These are phyloP conservation scores for Diadophis punctatus DNA, from an alignment of 2,113 vertebrate genomes.

Conservation along the genomic window DNA sequence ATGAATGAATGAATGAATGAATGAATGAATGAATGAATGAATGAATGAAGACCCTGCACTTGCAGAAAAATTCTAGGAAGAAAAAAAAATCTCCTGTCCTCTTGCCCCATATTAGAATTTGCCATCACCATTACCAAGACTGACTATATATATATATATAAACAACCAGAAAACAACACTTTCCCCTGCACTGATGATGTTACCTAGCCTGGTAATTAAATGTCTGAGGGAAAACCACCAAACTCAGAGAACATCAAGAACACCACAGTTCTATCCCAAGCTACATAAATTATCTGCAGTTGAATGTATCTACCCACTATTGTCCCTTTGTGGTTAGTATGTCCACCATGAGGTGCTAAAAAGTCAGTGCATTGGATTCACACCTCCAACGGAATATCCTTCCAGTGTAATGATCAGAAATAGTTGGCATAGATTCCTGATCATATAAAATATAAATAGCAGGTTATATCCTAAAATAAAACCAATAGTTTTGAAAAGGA, in stretches of 20 bases:
- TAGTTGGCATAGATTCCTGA: not conserved
- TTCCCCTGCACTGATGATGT: not conserved
- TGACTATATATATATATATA: not conserved
- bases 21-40: not conserved
- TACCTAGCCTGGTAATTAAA: not conserved
- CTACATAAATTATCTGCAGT: not conserved
- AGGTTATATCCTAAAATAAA: not conserved
- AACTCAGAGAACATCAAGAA: not conserved
- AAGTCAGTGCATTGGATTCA: not conserved
- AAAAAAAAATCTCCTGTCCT: not conserved
- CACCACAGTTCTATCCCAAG: not conserved
- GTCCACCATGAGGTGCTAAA: not conserved
- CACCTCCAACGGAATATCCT: not conserved
- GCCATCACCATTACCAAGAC: not conserved
- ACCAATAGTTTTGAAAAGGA: not conserved
- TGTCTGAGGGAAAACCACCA: not conserved
- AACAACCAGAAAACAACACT: not conserved
- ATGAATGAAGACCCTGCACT: too few species aligned
- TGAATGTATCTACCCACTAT: not conserved
- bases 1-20: not conserved
- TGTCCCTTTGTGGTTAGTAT: not conserved
- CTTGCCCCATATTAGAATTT: conserved; percentile 12
- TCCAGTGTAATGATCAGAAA: not conserved
- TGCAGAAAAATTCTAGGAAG: not conserved
- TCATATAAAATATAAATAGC: not conserved